These are phyloP conservation scores for Lepidurus apus DNA, from an alignment of 1,140 invertebrate genomes.

Conservation along the genomic window DNA sequence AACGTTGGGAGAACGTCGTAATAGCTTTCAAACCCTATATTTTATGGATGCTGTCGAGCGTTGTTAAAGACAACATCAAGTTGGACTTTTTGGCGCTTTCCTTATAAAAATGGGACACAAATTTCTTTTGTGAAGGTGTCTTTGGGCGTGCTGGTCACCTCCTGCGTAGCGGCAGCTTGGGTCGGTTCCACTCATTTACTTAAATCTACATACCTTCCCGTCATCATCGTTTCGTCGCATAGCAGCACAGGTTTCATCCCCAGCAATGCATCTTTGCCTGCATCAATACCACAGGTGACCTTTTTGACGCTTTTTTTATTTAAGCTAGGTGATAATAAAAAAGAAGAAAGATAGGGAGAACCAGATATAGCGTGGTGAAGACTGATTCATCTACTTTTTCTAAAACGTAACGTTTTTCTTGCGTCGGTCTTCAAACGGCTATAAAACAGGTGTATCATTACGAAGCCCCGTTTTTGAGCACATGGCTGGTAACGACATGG, in stretches of 20 bases:
- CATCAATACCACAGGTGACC: constrained; percentile 7
- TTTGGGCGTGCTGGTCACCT: constrained; percentile 75
- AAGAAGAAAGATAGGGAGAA: not conserved
- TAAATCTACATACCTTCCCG: constrained; percentile 70
- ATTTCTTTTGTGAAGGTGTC: constrained; percentile 58
- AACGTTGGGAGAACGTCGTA: too few relatives aligned
- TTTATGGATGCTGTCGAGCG: too few relatives aligned
- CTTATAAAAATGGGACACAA: not conserved
- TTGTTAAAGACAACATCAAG: too few relatives aligned
- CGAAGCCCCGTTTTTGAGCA: constrained; percentile 87
- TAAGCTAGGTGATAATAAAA: not conserved
- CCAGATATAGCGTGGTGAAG: too few relatives aligned
- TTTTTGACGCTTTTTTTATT: not conserved
- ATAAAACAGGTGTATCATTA: constrained; percentile 51
- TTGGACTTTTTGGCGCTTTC: too few relatives aligned
- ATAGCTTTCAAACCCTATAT: too few relatives aligned
- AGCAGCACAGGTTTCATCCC: not conserved
- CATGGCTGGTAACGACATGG: constrained; percentile 93
- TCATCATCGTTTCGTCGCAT: constrained; percentile 14
- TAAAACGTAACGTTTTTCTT: too few relatives aligned
- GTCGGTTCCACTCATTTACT: constrained; percentile 81
- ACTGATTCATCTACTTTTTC: too few relatives aligned
- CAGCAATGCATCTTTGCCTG: not conserved
- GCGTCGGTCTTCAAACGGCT: not conserved
- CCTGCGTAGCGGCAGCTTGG: constrained; percentile 78